phyloP scores from a whole-genome alignment of 2,888 invertebrate species.

The Aelia acuminata region DNA sequence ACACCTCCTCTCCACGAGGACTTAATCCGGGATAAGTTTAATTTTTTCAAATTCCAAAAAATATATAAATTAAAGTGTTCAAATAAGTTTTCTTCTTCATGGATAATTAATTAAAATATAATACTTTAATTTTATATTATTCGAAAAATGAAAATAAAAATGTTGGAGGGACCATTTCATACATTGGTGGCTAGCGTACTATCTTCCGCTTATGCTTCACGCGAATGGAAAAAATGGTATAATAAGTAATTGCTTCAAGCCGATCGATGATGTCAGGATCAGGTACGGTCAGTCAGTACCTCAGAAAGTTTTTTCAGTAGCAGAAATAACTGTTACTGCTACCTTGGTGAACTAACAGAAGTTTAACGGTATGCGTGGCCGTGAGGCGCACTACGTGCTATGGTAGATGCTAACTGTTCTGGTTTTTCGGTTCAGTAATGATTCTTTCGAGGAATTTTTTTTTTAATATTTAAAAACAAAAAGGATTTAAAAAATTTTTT shows the following conservation, averaged over 20 bases:
- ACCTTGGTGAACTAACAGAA: not conserved
- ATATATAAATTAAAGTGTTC: no score
- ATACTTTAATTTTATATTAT: no score
- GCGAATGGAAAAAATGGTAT: not conserved
- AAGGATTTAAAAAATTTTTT: no score
- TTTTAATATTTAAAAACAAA: not conserved
- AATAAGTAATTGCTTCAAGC: not conserved
- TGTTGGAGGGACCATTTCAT: no score
- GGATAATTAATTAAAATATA: no score
- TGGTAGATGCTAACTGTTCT: not conserved
- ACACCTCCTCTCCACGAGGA: no score
- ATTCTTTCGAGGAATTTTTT: not conserved
- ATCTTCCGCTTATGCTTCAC: no score
- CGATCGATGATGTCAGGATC: not conserved
- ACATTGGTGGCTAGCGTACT: no score
- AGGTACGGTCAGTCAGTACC: not conserved
- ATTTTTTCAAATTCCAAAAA: no score
- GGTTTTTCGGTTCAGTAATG: not conserved
- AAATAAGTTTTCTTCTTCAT: no score
- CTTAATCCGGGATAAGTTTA: no score
- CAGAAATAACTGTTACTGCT: conserved; percentile 10
- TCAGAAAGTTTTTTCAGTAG: not conserved
- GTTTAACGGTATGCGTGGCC: conserved; percentile 5
- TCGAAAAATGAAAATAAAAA: no score
- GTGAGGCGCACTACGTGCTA: conserved; percentile 8